Percentiles rank a stretch among this genome's conserved stretches.
Evolutionary conservation across 1,140 invertebrate species (phyloP).

Genomic region (Adelges cooleyi): DNA sequence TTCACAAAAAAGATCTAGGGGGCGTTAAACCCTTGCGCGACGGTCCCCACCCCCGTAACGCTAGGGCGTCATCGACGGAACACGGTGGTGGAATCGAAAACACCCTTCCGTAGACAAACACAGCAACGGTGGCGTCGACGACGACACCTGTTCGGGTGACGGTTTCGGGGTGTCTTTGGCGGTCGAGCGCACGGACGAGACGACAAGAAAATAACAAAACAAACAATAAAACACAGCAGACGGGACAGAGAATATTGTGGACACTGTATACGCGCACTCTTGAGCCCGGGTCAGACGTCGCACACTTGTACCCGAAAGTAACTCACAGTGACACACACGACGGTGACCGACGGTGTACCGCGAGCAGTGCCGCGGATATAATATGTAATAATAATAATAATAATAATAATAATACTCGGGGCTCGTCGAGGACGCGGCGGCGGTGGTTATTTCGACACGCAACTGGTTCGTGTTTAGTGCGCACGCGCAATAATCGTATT

Average conservation of each 20-base stretch:
- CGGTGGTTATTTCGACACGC: slow-evolving; percentile 9
- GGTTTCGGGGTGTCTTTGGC: neutral
- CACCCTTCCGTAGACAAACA: no score
- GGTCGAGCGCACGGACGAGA: neutral
- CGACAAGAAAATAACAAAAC: neutral
- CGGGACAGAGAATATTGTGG: neutral
- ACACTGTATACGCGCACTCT: neutral
- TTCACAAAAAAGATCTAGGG: no score
- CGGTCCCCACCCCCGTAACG: no score
- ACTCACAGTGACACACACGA: neutral
- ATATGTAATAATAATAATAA: neutral
- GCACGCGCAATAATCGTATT: neutral
- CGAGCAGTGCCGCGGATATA: neutral
- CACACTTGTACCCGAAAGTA: neutral
- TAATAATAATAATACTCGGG: neutral
- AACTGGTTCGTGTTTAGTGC: slow-evolving; percentile 3
- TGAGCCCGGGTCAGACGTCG: neutral
- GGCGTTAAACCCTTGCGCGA: no score
- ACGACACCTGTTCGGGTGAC: neutral
- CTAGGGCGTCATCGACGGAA: no score
- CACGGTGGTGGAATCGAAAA: no score
- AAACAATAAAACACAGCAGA: neutral
- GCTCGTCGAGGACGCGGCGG: neutral
- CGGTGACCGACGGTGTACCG: neutral
- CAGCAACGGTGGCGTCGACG: no score